A percentile compares a stretch with the other conserved stretches of the same genome.
phyloP scores from a whole-genome alignment of 2,888 invertebrate species.

The Lochmaea crataegi region DNA sequence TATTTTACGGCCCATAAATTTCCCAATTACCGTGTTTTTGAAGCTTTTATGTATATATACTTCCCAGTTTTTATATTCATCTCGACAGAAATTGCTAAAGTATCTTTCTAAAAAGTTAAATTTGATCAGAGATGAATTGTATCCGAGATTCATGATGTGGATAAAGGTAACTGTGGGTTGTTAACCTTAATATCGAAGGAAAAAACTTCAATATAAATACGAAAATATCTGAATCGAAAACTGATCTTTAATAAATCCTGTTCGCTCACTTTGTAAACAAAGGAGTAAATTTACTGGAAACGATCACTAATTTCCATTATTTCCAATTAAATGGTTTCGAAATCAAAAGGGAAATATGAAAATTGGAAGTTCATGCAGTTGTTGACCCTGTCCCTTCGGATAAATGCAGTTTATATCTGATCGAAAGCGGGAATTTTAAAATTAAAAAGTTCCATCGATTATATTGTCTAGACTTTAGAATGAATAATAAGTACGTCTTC shows the following conservation, averaged over 20 bases:
- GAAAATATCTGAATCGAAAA: not conserved
- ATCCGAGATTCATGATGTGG: not conserved
- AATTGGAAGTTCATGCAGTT: slow-evolving; percentile 6
- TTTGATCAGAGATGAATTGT: not conserved
- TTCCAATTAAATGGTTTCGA: not conserved
- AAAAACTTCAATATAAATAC: not conserved
- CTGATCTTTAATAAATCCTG: not conserved
- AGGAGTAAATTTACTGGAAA: slow-evolving; percentile 7
- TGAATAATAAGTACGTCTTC: too few species aligned
- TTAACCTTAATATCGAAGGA: not conserved
- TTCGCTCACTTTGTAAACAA: not conserved
- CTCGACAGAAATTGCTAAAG: not conserved
- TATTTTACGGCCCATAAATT: too few species aligned
- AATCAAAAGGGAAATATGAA: not conserved
- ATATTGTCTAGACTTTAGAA: not conserved
- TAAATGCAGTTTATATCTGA: slow-evolving; percentile 5
- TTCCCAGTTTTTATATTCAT: not conserved
- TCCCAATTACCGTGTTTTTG: too few species aligned
- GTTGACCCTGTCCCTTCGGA: not conserved
- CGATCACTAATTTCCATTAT: slow-evolving; percentile 1
- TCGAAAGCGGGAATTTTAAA: slow-evolving; percentile 1
- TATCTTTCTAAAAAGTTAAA: not conserved
- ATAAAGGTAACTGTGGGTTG: not conserved
- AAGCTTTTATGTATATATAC: too few species aligned
- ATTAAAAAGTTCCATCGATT: slow-evolving; percentile 3